A percentile compares a stretch with the other conserved stretches of the same genome.
Evolutionary conservation across 2,113 vertebrate species (phyloP).

Genomic region (Pelodiscus sinensis): DNA sequence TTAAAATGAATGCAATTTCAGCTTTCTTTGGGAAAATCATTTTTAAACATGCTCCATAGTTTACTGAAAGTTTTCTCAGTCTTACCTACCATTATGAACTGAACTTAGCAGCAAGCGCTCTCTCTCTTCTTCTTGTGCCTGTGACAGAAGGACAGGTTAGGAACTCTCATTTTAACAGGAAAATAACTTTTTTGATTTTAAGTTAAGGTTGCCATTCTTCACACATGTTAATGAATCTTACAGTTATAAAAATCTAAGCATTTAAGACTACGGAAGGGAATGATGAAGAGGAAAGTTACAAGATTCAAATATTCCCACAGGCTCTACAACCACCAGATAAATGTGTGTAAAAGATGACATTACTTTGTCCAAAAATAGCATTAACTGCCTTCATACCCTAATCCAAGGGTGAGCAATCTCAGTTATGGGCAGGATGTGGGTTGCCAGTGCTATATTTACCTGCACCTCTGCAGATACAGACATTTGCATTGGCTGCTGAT

Average conservation of each 20-base stretch:
- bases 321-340: background rate
- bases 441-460: no score
- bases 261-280: background rate
- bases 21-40: background rate
- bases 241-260: background rate
- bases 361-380: background rate
- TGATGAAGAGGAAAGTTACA: conserved; percentile 1
- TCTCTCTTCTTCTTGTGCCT: background rate
- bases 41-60: background rate
- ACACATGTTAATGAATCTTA: background rate
- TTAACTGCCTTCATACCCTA: background rate
- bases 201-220: background rate
- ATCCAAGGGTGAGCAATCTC: no score
- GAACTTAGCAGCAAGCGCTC: background rate
- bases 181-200: background rate
- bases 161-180: background rate
- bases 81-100: background rate
- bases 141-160: background rate
- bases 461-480: no score
- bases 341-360: background rate
- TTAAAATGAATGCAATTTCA: background rate
- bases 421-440: no score
- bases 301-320: background rate
- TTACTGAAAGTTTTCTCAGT: background rate
- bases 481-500: no score